phyloP scores from a whole-genome alignment of 2,888 invertebrate species.

The Microplitis manilae region DNA sequence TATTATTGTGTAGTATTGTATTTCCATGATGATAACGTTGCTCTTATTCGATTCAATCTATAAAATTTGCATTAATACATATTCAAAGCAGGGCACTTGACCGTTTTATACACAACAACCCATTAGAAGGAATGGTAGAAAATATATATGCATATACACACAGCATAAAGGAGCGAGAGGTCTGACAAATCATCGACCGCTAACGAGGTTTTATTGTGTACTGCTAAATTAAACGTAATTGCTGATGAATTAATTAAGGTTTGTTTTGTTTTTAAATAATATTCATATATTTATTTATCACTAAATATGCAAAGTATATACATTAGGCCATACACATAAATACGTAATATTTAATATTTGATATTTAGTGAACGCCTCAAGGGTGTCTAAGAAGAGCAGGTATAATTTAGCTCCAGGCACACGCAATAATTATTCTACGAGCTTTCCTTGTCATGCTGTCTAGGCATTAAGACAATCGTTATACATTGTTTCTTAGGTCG shows the following conservation, averaged over 20 bases:
- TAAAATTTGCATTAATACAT: conserved; percentile 63
- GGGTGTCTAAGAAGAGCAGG: not conserved
- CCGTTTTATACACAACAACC: conserved; percentile 42
- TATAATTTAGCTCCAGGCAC: conserved; percentile 20
- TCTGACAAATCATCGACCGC: not conserved
- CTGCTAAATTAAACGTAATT: not conserved
- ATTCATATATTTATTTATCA: conserved; percentile 65
- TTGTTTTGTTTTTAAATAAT: conserved; percentile 47
- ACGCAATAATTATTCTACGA: conserved; percentile 28
- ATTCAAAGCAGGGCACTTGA: conserved; percentile 58
- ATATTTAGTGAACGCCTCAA: conserved; percentile 30
- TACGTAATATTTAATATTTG: conserved; percentile 50
- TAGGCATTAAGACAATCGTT: conserved; percentile 22
- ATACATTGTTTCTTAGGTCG: conserved; percentile 21
- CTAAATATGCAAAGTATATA: conserved; percentile 67
- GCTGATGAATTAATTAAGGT: conserved; percentile 57
- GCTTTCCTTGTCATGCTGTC: conserved; percentile 16
- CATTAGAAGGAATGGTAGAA: conserved; percentile 52
- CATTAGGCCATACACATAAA: conserved; percentile 67
- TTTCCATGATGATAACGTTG: conserved; percentile 15
- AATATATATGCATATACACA: not conserved
- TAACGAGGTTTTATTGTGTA: not conserved
- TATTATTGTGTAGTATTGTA: not conserved
- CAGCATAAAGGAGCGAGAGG: not conserved
- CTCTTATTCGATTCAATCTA: conserved; percentile 23